Evolutionary conservation across 2,113 vertebrate species (phyloP).

Genomic region (Protobothrops mucrosquamatus): DNA sequence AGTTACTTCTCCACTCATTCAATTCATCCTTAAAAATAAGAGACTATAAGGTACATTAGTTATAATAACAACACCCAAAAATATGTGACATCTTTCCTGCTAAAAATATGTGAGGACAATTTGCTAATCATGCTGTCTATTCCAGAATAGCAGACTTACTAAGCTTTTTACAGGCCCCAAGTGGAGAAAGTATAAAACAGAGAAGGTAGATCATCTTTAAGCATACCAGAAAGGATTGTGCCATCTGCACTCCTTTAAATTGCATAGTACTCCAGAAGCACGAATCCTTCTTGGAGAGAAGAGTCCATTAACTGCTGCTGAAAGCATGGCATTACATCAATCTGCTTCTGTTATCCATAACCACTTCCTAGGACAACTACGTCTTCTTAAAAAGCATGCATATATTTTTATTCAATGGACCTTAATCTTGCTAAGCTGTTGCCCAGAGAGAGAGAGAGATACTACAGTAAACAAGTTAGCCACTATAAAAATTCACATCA

Average conservation of each 20-base stretch:
- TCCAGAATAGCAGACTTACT: not conserved
- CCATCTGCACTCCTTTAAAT: not conserved
- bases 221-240: not conserved
- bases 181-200: not conserved
- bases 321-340: not conserved
- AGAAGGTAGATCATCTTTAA: not conserved
- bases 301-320: not conserved
- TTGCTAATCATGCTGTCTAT: not conserved
- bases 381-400: not conserved
- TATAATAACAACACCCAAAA: not conserved
- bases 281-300: not conserved
- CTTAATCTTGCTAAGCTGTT: not conserved
- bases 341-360: conserved; percentile 4
- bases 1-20: not conserved
- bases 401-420: not conserved
- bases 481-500: conserved; percentile 4
- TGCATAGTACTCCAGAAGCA: not conserved
- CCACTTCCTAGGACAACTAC: not conserved
- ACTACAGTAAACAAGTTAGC: not conserved
- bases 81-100: not conserved
- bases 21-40: not conserved
- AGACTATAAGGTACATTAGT: not conserved
- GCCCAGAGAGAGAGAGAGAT: not conserved
- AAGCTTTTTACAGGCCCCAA: not conserved
- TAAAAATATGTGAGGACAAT: not conserved